Conservation (phyloP, 2,797 vertebrate species). For the Thalassophryne amazonica region DNA sequence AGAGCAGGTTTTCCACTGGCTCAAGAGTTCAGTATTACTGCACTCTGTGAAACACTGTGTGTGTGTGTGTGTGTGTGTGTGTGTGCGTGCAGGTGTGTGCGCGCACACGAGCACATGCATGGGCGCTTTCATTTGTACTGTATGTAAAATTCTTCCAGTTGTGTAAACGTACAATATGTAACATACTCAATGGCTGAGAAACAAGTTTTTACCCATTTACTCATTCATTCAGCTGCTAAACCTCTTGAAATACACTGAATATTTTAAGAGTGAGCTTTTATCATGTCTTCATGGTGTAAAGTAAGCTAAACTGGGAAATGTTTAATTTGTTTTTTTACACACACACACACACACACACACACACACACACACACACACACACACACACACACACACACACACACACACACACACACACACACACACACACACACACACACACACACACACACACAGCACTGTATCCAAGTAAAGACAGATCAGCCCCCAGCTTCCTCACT, state of each 20-base stretch:
- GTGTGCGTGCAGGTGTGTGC: no score
- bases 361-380: conserved; percentile 25
- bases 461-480: not conserved
- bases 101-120: no score
- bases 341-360: conserved; percentile 16
- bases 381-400: conserved; percentile 11
- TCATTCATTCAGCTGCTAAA: not conserved
- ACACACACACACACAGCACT: conserved; percentile 15
- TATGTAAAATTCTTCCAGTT: no score
- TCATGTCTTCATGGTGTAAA: conserved; percentile 17
- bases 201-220: not conserved
- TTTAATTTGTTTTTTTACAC: conserved; percentile 40
- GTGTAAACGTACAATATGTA: no score
- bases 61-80: no score
- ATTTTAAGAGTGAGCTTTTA: conserved; percentile 35
- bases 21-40: no score
- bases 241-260: conserved; percentile 21
- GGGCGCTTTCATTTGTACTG: no score
- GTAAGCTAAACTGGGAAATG: conserved; percentile 12
- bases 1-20: no score
- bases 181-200: not conserved
- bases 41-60: no score
- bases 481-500: not conserved
- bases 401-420: conserved; percentile 20
- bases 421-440: conserved; percentile 19